These are phyloP conservation scores for Incurvaria masculella DNA, from an alignment of 2,888 invertebrate species.

Conservation along the genomic window DNA sequence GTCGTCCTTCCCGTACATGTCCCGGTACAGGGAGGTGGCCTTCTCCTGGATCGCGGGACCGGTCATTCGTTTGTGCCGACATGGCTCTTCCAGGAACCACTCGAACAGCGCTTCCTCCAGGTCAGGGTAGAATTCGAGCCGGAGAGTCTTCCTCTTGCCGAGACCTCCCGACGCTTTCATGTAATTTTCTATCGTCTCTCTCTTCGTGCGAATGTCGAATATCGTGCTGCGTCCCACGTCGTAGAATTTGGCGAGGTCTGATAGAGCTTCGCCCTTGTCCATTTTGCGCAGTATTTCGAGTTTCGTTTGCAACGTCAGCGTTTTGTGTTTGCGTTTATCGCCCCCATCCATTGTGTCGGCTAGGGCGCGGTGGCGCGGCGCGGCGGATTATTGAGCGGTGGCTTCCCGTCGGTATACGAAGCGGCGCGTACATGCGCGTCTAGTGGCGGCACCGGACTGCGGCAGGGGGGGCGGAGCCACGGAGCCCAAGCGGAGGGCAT, in stretches of 20 bases:
- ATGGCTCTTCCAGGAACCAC: conserved; percentile 16
- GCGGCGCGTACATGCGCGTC: no score
- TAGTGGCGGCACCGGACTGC: no score
- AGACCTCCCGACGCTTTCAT: conserved; percentile 7
- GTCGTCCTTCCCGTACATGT: conserved; percentile 10
- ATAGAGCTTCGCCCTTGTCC: conserved; percentile 9
- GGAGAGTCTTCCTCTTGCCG: conserved; percentile 14
- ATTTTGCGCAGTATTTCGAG: conserved; percentile 9
- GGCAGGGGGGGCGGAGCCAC: no score
- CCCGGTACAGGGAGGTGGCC: conserved; percentile 15
- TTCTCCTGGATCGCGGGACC: conserved; percentile 14
- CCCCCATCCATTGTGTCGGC: no score
- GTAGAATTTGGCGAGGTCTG: conserved; percentile 3
- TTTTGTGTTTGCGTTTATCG: no score
- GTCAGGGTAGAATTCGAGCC: conserved; percentile 13
- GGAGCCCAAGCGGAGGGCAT: conserved; percentile 56
- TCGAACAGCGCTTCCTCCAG: conserved; percentile 16
- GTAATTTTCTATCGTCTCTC: conserved; percentile 9
- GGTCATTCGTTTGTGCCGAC: conserved; percentile 8
- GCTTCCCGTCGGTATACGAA: no score
- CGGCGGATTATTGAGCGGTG: no score
- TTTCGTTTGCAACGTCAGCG: conserved; percentile 8
- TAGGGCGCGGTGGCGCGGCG: no score
- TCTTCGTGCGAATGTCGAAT: conserved; percentile 8
- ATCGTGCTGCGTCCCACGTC: conserved; percentile 9